Conservation (phyloP, 2,888 invertebrate genomes). For the Caenorhabditis wallacei region DNA sequence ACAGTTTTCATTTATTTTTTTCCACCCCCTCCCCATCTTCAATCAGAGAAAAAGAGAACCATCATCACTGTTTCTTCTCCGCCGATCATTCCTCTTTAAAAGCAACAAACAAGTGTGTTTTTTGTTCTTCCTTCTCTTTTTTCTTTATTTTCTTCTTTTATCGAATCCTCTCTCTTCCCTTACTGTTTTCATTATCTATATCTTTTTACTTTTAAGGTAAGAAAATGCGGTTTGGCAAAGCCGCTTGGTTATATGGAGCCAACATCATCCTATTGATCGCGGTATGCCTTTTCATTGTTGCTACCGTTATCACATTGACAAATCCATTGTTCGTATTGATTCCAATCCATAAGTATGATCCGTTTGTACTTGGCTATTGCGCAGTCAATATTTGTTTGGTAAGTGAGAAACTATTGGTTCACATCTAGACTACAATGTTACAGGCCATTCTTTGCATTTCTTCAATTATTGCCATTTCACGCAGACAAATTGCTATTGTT, state of each 20-base stretch:
- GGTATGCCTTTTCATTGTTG: constrained; percentile 28
- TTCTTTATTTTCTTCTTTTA: too few relatives aligned
- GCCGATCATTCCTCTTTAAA: constrained; percentile 37
- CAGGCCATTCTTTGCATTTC: constrained; percentile 38
- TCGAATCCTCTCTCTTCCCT: neutral
- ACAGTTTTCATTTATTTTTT: constrained; percentile 38
- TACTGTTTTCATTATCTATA: neutral
- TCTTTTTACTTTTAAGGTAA: constrained; percentile 5
- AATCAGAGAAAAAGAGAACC: constrained; percentile 15
- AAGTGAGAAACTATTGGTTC: constrained; percentile 3
- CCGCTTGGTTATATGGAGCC: constrained; percentile 50
- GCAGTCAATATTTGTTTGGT: constrained; percentile 52
- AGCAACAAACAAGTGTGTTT: constrained; percentile 44
- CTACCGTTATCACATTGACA: constrained; percentile 21
- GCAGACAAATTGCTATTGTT: constrained; percentile 32
- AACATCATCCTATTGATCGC: constrained; percentile 33
- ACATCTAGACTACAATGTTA: neutral
- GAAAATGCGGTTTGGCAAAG: constrained; percentile 44
- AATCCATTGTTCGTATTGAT: constrained; percentile 57
- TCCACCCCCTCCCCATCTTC: constrained; percentile 20
- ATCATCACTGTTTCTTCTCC: constrained; percentile 29
- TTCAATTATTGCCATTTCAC: constrained; percentile 30
- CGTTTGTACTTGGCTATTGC: constrained; percentile 42
- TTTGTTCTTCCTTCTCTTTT: constrained; percentile 10
- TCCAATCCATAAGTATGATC: constrained; percentile 47